Base-by-base conservation (phyloP, 1,140 invertebrate genomes). In the Triops cancriformis region DNA sequence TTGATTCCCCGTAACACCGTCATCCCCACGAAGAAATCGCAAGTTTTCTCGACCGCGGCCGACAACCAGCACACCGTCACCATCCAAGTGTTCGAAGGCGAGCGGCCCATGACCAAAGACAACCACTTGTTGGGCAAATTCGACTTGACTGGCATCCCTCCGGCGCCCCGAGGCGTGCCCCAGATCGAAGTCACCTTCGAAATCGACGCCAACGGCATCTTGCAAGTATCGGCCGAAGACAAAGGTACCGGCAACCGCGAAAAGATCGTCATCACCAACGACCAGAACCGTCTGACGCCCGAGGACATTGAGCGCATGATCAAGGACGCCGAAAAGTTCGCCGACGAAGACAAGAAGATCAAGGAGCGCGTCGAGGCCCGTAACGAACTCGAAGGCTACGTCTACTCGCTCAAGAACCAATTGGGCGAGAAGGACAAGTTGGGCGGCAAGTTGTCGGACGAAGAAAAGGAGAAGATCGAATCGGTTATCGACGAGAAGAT, bases 261-360 rank as follows among this genome's bases (percentile, higher is more conserved):
- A 84, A 97, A 98, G 86, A 99, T 99, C 83, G 95, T 97, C 75
- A 99, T 99, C 83, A 98, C 97, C 78, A 98, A 99, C 82, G 97
- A 99, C 83, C 96, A 99, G 85, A 98, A 98, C 86, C 89, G 97
- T 79, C 83, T 99, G 31, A 97, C 95, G 23, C 96, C 96, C 27
- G 97, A 99, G 83, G 97, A 99, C 82, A 99, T 99, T 82, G 97
- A 99, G 82, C 89, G 95, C 72, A 99, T 99, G 98, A 98, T 99
- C 83, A 95, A 94, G 84, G 97, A 99, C 82, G 96, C 97, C 4
- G 97, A 99, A 86, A 96, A 96, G 84, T 99, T 98, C 85, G 96
- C 97, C 27, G 97, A 99, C 83, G 97, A 99, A 81, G 98, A 99
- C 85, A 98, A 97, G 87, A 97, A 96, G 86, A 86, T 98, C 45